Percentiles rank a stretch among this genome's conserved stretches.
These are phyloP conservation scores for Equus przewalskii DNA, from an alignment of 2,113 vertebrate species.

Conservation along the genomic window DNA sequence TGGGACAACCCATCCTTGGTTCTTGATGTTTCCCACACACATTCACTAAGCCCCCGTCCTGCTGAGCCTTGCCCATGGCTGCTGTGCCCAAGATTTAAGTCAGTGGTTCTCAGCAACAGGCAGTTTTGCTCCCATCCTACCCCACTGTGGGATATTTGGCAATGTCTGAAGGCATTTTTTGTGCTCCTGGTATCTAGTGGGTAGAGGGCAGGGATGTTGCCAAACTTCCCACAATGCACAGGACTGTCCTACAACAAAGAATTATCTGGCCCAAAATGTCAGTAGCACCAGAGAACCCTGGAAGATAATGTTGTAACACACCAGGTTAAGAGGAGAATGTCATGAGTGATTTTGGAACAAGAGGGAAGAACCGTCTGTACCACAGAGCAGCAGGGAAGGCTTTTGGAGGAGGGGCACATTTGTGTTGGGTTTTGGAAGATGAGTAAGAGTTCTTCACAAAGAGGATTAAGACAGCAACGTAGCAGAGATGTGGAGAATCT, in stretches of 20 bases:
- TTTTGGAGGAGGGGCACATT: not conserved
- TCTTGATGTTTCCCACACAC: not conserved
- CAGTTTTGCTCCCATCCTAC: not conserved
- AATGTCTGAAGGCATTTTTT: not conserved
- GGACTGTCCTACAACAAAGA: not conserved
- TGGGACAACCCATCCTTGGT: not conserved
- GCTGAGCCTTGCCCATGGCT: not conserved
- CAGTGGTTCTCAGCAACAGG: not conserved
- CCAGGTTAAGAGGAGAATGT: not conserved
- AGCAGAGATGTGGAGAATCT: not conserved
- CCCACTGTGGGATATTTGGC: not conserved
- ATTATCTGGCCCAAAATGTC: not conserved
- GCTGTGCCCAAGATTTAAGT: not conserved
- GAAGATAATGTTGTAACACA: rapidly evolving
- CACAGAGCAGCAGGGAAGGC: too few relatives aligned
- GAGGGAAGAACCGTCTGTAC: not conserved
- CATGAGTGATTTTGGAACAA: not conserved
- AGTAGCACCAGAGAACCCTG: rapidly evolving
- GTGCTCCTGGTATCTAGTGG: not conserved
- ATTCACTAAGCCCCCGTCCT: not conserved
- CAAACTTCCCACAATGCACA: too few relatives aligned
- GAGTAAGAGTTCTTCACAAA: not conserved
- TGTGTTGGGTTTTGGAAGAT: not conserved
- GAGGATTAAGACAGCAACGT: not conserved
- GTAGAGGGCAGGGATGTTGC: not conserved